Base-by-base conservation (phyloP, 2,797 vertebrate genomes). In the Pampus argenteus region DNA sequence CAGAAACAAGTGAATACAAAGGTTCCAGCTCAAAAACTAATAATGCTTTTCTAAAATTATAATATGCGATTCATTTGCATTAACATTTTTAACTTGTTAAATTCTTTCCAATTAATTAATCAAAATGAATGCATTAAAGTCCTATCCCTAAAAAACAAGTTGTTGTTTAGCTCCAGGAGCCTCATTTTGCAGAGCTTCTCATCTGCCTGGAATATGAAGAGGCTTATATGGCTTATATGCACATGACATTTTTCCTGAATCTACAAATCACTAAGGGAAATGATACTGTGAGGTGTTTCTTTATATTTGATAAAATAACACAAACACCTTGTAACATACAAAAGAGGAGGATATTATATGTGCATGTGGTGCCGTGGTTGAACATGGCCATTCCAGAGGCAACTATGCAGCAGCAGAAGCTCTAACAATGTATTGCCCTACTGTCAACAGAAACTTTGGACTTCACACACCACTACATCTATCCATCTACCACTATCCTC, bases 401-500 rank as follows among this genome's bases (percentile, higher is more conserved):
- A 58, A 26, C 42, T 54, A 3, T 34, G 45, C 23, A 26, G 17
- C 6, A 31, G 34, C 10, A 49, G 31, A 54, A 65, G 15, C 29
- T 31, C 20, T 15, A 56, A 79, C 72, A 63, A 65, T 50, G 18
- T 59, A 49, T 51, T 60, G 56, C 36, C 61, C 47, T 56, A 80
- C 76, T 78, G 69, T 91, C 82, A 90, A 91, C 79, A 88, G 23
- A 81, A 49, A 83, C 84, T 69, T 87, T 87, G 83, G 78, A 91
- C 86, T 78, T 70, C 56, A 84, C 77, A 64, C 72, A 68, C 68
- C 25, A 57, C 44, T 38, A 44, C 58, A 66, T 34, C 34, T n/a
- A n/a, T n/a, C n/a, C n/a, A n/a, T n/a, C n/a, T n/a, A n/a, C n/a
- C 56, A 61, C 44, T 40, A 20, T 52, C 59, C 28, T 48, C 28